phyloP scores from a whole-genome alignment of 92 coral and sea anemone species.

The Paramuricea clavata region DNA sequence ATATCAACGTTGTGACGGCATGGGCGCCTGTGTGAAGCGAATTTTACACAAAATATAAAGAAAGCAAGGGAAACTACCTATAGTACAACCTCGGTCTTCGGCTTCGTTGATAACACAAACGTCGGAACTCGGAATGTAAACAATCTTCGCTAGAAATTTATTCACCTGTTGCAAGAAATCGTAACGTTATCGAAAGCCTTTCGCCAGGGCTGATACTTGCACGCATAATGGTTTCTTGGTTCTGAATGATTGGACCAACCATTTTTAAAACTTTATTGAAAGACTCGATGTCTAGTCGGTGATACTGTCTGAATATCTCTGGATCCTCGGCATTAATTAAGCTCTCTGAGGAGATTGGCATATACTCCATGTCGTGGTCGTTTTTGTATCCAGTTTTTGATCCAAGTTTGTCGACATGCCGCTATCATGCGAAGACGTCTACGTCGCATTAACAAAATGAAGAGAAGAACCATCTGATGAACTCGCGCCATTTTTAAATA shows the following conservation, averaged over 20 bases:
- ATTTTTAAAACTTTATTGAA: conserved; percentile 44
- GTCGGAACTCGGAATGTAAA: no score
- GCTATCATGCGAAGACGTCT: conserved; percentile 4
- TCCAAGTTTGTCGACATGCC: conserved; percentile 6
- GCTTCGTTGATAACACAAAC: no score
- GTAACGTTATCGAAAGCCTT: conserved; percentile 63
- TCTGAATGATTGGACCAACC: conserved; percentile 37
- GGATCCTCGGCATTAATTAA: conserved; percentile 63
- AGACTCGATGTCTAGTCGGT: conserved; percentile 37
- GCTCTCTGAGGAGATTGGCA: no score
- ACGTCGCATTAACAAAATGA: conserved; percentile 35
- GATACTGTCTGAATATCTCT: conserved; percentile 55
- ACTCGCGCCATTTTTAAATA: no score
- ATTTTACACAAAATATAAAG: no score
- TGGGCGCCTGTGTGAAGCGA: no score
- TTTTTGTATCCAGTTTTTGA: conserved; percentile 33
- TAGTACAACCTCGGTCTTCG: no score
- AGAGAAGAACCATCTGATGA: conserved; percentile 5
- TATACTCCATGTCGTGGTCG: no score
- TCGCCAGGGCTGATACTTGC: conserved; percentile 54
- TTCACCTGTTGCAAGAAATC: conserved; percentile 69
- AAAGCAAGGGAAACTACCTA: no score
- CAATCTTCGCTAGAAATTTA: no score
- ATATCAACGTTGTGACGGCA: no score
- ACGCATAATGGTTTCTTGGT: conserved; percentile 54